Percentiles rank a stretch among this genome's conserved stretches.
Conservation (phyloP, 2,888 invertebrate genomes). For the Ophion ellenae region DNA sequence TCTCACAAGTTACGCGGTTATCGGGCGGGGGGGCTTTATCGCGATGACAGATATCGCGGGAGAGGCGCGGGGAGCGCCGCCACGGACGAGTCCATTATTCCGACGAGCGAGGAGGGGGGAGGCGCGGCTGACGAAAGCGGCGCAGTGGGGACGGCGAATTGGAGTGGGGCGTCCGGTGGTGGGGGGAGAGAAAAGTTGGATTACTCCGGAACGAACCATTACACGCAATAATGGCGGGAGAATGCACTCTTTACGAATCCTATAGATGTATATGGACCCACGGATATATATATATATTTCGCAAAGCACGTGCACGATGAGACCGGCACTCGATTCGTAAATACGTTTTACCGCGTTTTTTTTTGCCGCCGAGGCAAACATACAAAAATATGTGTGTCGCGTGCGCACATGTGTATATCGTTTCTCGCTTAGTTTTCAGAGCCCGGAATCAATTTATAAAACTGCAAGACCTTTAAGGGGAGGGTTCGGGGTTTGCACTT, state of each 20-base stretch:
- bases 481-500: no score
- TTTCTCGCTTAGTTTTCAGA: no score
- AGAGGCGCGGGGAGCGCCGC: slow-evolving; percentile 45
- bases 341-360: slow-evolving; percentile 39
- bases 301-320: slow-evolving; percentile 42
- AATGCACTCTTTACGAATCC: slow-evolving; percentile 64
- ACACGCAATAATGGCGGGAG: slow-evolving; percentile 79
- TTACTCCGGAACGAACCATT: slow-evolving; percentile 59
- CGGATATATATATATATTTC: slow-evolving; percentile 8
- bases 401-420: background rate
- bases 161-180: slow-evolving; percentile 61
- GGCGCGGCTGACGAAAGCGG: slow-evolving; percentile 50
- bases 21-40: slow-evolving; percentile 18
- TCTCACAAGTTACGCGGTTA: slow-evolving; percentile 47
- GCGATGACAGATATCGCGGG: slow-evolving; percentile 38
- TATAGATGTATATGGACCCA: slow-evolving; percentile 19
- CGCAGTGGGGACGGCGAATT: slow-evolving; percentile 45
- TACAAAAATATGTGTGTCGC: background rate
- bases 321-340: slow-evolving; percentile 38
- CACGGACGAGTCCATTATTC: slow-evolving; percentile 79
- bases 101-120: slow-evolving; percentile 3
- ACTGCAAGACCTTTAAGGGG: no score
- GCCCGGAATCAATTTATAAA: no score
- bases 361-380: slow-evolving; percentile 46
- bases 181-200: slow-evolving; percentile 23